A percentile compares a stretch with the other conserved stretches of the same genome.
These are phyloP conservation scores for Muscidifurax raptorellus DNA, from an alignment of 1,140 invertebrate genomes.

Conservation along the genomic window DNA sequence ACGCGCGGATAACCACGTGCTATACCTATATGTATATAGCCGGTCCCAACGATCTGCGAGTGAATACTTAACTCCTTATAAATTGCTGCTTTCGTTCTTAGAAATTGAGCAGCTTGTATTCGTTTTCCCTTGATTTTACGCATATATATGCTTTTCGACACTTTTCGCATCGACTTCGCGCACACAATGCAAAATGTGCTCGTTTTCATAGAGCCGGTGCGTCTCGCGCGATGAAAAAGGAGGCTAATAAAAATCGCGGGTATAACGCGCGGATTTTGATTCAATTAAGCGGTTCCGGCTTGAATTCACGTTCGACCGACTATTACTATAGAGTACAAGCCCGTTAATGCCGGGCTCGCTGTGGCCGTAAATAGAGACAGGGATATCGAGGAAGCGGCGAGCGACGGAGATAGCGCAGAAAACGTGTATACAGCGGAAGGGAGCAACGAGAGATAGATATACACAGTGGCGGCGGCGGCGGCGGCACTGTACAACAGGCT, in stretches of 20 bases:
- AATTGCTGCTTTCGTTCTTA: background rate
- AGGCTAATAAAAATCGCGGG: slow-evolving; percentile 29
- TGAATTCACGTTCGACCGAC: slow-evolving; percentile 35
- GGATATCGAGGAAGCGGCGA: background rate
- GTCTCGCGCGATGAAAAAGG: too few species aligned
- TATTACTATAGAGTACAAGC: slow-evolving; percentile 20
- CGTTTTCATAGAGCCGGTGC: background rate
- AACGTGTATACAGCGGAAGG: background rate
- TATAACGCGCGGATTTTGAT: slow-evolving; percentile 30
- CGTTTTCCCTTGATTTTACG: too few species aligned
- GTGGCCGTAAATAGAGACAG: slow-evolving; percentile 26
- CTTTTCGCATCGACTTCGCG: background rate
- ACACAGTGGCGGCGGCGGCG: background rate
- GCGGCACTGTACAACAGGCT: background rate
- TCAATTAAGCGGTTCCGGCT: slow-evolving; percentile 40
- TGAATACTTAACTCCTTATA: background rate
- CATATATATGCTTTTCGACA: background rate
- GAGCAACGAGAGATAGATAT: slow-evolving; percentile 16
- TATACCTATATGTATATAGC: too few species aligned
- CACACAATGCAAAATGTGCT: too few species aligned
- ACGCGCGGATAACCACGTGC: background rate
- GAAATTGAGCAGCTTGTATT: background rate
- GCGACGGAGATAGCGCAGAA: background rate
- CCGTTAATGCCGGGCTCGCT: slow-evolving; percentile 15
- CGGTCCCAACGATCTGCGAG: background rate